A percentile compares a stretch with the other conserved stretches of the same genome.
Evolutionary conservation across 2,797 vertebrate genomes (phyloP).

Genomic region (Neosilurus mollespiculum): DNA sequence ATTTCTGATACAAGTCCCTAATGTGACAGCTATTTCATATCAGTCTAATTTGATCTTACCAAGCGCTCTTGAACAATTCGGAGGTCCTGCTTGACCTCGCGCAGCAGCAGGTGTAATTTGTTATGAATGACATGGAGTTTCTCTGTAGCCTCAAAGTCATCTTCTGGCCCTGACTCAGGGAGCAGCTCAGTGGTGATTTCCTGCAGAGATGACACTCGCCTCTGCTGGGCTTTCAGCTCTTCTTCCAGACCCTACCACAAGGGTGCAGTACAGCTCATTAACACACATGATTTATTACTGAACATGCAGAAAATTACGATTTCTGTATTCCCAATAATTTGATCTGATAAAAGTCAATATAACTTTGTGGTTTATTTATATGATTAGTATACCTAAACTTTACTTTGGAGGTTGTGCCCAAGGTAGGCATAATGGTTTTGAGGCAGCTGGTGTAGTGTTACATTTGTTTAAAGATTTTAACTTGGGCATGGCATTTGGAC

Average conservation of each 20-base stretch:
- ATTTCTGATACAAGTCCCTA: neutral
- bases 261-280: conserved; percentile 24
- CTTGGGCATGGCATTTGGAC: neutral
- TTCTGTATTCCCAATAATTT: neutral
- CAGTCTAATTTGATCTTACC: conserved; percentile 69
- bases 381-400: neutral
- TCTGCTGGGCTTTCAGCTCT: conserved; percentile 75
- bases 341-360: neutral
- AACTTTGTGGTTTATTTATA: neutral
- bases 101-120: conserved; percentile 78
- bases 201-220: conserved; percentile 77
- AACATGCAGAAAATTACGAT: neutral
- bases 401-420: neutral
- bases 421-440: neutral
- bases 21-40: conserved; percentile 14
- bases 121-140: conserved; percentile 82
- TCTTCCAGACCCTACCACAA: conserved; percentile 76
- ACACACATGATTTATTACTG: neutral
- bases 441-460: neutral
- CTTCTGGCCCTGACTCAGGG: conserved; percentile 67
- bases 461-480: neutral
- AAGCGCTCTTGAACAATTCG: conserved; percentile 66
- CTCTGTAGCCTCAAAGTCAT: conserved; percentile 79
- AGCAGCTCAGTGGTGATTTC: conserved; percentile 81
- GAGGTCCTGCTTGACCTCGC: conserved; percentile 79